phyloP scores from a whole-genome alignment of 2,113 vertebrate species.

The Rousettus leschenaultii region DNA sequence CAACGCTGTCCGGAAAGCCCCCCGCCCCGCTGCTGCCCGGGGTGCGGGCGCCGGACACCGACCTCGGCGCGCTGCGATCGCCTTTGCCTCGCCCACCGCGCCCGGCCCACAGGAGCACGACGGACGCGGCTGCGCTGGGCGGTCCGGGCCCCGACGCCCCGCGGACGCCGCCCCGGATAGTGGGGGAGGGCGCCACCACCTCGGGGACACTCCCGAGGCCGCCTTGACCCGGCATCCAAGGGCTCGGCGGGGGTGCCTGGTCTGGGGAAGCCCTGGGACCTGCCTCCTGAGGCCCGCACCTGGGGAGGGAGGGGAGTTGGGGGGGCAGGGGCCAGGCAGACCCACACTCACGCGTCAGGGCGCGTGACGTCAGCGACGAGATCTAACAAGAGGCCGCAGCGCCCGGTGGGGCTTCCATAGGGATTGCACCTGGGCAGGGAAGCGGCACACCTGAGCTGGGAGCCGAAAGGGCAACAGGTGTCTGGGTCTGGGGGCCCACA shows the following conservation, averaged over 20 bases:
- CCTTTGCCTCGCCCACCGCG: not conserved
- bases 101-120: no score
- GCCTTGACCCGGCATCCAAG: not conserved
- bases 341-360: no score
- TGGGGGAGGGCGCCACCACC: not conserved
- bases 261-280: not conserved
- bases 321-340: not conserved
- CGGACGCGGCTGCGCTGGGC: fast-evolving
- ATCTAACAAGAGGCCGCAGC: fast-evolving
- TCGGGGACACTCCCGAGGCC: not conserved
- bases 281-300: not conserved
- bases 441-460: not conserved
- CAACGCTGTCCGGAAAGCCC: not conserved
- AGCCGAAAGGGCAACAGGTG: fast-evolving
- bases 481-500: not conserved
- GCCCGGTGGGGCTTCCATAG: not conserved
- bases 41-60: fast-evolving
- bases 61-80: fast-evolving
- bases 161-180: not conserved
- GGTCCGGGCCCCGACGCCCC: not conserved
- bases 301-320: fast-evolving
- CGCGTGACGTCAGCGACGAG: fast-evolving
- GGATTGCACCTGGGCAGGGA: not conserved
- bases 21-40: not conserved
- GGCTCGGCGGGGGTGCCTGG: fast-evolving